phyloP scores from a whole-genome alignment of 1,140 invertebrate species.

The honey bee (Apis mellifera) region Amel_HAv3.1 CM009932.2:11795001-11795500 shows the following conservation, averaged over 20 bases:
- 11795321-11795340: not conserved
- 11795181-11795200: not conserved
- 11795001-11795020: conserved; percentile 36
- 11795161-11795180: conserved; percentile 4
- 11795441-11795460: not conserved
- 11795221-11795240: not conserved
- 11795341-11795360: conserved; percentile 9
- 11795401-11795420: not conserved
- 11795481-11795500: not conserved
- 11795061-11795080: conserved; percentile 56
- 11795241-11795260: not conserved
- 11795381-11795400: not conserved
- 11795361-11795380: not conserved
- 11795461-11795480: not conserved
- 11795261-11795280: not conserved
- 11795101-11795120: conserved; percentile 39
- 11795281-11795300: not conserved
- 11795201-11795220: not conserved
- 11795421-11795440: not conserved
- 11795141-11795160: not conserved
- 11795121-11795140: conserved; percentile 26
- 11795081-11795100: conserved; percentile 55
- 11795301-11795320: too few relatives aligned
- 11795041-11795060: conserved; percentile 55
- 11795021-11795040: conserved; percentile 64